Evolutionary conservation across 1,140 invertebrate species (phyloP).

Genomic region (Drosophila lacteicornis): DNA sequence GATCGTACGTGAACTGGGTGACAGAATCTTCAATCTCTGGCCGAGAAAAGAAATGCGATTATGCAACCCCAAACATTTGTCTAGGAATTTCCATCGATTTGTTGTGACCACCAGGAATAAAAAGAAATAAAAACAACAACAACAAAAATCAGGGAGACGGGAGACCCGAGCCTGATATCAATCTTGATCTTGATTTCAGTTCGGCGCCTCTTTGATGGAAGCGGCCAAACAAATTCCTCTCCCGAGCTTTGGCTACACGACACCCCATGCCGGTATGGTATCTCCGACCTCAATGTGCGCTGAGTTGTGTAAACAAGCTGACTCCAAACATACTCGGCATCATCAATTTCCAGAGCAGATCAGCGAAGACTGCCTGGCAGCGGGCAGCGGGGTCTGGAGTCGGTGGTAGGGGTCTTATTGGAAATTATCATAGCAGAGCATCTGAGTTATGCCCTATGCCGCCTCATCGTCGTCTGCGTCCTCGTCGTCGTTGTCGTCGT

Average conservation of each 20-base stretch:
- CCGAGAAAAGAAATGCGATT: slow-evolving; percentile 35
- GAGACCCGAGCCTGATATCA: slow-evolving; percentile 59
- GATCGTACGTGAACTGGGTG: slow-evolving; percentile 74
- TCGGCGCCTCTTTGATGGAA: slow-evolving; percentile 77
- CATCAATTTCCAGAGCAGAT: slow-evolving; percentile 72
- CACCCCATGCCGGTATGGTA: slow-evolving; percentile 36
- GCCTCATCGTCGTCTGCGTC: slow-evolving; percentile 30
- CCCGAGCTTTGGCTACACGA: slow-evolving; percentile 52
- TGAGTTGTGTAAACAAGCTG: slow-evolving; percentile 84
- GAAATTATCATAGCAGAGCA: slow-evolving; percentile 84
- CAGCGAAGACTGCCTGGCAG: slow-evolving; percentile 14
- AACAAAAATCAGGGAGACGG: slow-evolving; percentile 20
- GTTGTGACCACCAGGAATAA: slow-evolving; percentile 47
- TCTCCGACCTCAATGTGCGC: slow-evolving; percentile 79
- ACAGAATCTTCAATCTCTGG: slow-evolving; percentile 49
- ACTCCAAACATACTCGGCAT: slow-evolving; percentile 82
- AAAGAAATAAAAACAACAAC: slow-evolving; percentile 3
- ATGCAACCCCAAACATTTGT: slow-evolving; percentile 53
- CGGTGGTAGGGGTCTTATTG: slow-evolving; percentile 57
- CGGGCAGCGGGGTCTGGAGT: neutral
- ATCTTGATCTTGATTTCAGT: slow-evolving; percentile 83
- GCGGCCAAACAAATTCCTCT: slow-evolving; percentile 63
- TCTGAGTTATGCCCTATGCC: slow-evolving; percentile 82
- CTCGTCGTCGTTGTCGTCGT: slow-evolving; percentile 25
- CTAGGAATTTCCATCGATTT: slow-evolving; percentile 56